Evolutionary conservation across 2,797 vertebrate species (phyloP), one percentile per base, ranked within the genome.

Genomic region (Rhynchonycteris naso): DNA sequence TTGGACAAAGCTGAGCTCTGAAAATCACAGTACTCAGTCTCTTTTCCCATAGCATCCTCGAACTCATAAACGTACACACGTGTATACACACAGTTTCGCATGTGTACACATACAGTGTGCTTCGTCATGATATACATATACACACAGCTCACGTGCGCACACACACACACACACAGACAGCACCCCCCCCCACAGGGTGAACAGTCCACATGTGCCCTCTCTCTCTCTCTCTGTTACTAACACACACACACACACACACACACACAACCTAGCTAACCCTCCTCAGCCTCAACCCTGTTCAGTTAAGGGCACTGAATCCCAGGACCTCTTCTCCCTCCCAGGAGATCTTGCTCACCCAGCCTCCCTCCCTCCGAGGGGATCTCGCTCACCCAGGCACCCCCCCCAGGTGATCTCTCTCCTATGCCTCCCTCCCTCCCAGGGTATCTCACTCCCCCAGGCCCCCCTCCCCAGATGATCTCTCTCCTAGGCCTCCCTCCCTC

Each of bases 1-100:
- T 88, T 38, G 28, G 21, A 43, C 38, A 50, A 82, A 82, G 30
- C 30, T 35, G 30, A 82, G 21, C 50, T 54, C 30, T 8, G 16
- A 68, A 28, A 63, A 35, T 85, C 54, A 50, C 2, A 87, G 71
- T 4, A 11, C 38, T 79, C 35, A 50, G 81, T 74, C 52, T 86
- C 61, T 65, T 54, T 68, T 52, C 26, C 61, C 65, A 68, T 30
- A 81, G n/a, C 54, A 13, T 4, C 9, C 26, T 1, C 2, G 11
- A 8, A 38, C n/a, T n/a, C 0, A 5, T 12, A 61, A 4, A 28
- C 4, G 19, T 26, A 10, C 22, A 5, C 24, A 38, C 6, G 15
- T 16, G 1, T 63, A 43, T 26, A 26, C 47, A 9, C 54, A 69
- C 30, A 61, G 66, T 28, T 30, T 66, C 58, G 21, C 7, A 1